phyloP scores from a whole-genome alignment of 35 echinoderm and acorn worm species.

The Eucidaris tribuloides region DNA sequence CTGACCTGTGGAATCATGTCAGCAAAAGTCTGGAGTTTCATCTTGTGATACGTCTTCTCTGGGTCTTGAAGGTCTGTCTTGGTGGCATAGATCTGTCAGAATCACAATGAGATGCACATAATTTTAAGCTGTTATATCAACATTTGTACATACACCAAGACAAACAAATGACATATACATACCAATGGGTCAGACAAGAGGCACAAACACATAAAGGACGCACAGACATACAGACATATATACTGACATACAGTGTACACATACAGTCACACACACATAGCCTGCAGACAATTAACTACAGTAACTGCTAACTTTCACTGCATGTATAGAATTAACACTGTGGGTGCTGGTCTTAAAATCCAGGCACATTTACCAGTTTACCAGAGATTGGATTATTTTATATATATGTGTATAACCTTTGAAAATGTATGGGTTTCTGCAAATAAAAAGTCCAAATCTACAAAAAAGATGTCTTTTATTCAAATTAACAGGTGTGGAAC shows the following conservation, averaged over 20 bases:
- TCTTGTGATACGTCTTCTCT: slow-evolving; percentile 40
- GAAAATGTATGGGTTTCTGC: too few relatives aligned
- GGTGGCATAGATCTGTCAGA: slow-evolving; percentile 57
- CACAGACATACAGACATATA: not conserved
- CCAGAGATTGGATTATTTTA: too few relatives aligned
- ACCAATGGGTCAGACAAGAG: not conserved
- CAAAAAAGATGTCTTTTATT: too few relatives aligned
- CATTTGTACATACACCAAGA: not conserved
- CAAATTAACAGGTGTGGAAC: too few relatives aligned
- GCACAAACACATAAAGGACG: not conserved
- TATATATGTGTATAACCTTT: too few relatives aligned
- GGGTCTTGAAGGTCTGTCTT: slow-evolving; percentile 62
- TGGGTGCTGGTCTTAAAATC: too few relatives aligned
- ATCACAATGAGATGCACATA: not conserved
- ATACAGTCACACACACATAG: not conserved
- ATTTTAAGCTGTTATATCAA: not conserved
- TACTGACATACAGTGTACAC: not conserved
- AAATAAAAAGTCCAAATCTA: too few relatives aligned
- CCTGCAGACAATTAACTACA: too few relatives aligned
- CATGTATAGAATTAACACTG: too few relatives aligned
- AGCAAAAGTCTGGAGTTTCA: slow-evolving; percentile 42
- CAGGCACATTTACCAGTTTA: too few relatives aligned
- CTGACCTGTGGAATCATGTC: slow-evolving; percentile 58
- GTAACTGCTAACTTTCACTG: too few relatives aligned
- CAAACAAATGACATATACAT: not conserved